These are phyloP conservation scores for Homarus americanus DNA, from an alignment of 1,140 invertebrate genomes.

Conservation along the genomic window DNA sequence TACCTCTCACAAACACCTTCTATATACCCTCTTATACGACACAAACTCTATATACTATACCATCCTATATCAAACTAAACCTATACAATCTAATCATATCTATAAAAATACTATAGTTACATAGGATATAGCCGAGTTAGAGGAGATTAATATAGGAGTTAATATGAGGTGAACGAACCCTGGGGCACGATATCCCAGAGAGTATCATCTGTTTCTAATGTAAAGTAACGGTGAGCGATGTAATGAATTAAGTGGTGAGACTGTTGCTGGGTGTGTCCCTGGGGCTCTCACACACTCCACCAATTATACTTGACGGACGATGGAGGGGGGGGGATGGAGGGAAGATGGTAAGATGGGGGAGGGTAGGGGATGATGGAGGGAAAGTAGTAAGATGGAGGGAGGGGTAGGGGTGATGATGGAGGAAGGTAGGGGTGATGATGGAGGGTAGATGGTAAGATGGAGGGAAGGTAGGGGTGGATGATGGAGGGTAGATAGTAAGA, in stretches of 20 bases:
- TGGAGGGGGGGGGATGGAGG: not conserved
- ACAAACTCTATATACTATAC: too few species aligned
- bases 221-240: conserved; percentile 70
- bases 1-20: not conserved
- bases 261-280: conserved; percentile 10
- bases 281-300: not conserved
- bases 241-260: conserved; percentile 73
- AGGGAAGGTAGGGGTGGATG: not conserved
- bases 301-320: not conserved
- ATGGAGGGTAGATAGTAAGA: too few species aligned
- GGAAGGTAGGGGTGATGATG: too few species aligned
- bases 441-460: too few species aligned
- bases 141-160: not conserved
- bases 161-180: not conserved
- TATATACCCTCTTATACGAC: too few species aligned
- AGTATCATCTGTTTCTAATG: conserved; percentile 70
- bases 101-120: too few species aligned
- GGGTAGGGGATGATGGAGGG: too few species aligned
- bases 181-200: conserved; percentile 12
- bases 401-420: too few species aligned
- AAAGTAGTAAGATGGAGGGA: not conserved
- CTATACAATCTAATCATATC: not conserved
- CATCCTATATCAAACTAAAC: too few species aligned
- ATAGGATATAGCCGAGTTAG: not conserved
- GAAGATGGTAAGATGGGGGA: too few species aligned